Percentiles rank a stretch among this genome's conserved stretches.
These are phyloP conservation scores for Urocolius indicus DNA, from an alignment of 2,113 vertebrate species.

Conservation along the genomic window DNA sequence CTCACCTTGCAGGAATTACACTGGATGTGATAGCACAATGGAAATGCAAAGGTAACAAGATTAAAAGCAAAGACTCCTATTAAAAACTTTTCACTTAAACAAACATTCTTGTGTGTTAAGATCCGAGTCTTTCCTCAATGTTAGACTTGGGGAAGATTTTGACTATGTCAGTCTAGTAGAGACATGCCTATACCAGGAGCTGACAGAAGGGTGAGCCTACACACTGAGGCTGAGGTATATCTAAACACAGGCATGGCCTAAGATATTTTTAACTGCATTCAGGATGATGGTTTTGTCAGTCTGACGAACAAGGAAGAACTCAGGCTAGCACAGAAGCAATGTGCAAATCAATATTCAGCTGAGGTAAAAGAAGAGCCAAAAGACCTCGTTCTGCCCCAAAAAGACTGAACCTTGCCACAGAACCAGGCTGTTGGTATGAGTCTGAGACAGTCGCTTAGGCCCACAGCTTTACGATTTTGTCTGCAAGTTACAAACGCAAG, in stretches of 20 bases:
- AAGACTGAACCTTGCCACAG: neutral
- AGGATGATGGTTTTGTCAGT: neutral
- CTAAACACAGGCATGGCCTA: neutral
- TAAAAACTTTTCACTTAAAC: neutral
- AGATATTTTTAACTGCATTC: neutral
- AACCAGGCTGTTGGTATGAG: neutral
- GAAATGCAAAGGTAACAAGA: neutral
- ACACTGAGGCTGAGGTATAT: neutral
- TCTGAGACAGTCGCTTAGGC: neutral
- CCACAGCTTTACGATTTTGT: neutral
- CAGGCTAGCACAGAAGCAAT: neutral
- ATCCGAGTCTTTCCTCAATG: neutral
- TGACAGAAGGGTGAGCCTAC: neutral
- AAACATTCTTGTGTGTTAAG: neutral
- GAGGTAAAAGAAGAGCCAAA: neutral
- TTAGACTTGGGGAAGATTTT: neutral
- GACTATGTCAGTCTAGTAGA: neutral
- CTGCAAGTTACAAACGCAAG: constrained; percentile 13
- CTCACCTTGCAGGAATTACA: neutral
- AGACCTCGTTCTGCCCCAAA: neutral
- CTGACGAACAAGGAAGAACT: neutral
- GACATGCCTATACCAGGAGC: neutral
- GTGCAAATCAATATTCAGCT: neutral
- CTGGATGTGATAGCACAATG: neutral
- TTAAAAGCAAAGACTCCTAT: neutral